phyloP scores from a whole-genome alignment of 2,888 invertebrate species.

The Lasioglossum marginatum region DNA sequence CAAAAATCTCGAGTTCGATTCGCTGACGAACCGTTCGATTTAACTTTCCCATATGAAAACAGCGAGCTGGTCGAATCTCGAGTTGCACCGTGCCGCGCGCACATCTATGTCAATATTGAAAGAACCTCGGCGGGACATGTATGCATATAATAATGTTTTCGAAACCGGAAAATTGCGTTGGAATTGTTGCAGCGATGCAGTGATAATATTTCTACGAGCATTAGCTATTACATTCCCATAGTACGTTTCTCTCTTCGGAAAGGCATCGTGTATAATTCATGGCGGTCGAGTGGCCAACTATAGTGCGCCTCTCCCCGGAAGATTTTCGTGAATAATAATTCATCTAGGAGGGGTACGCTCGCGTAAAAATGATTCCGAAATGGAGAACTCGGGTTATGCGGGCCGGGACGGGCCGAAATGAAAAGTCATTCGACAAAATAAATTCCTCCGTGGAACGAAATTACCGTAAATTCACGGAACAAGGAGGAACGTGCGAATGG shows the following conservation, averaged over 20 bases:
- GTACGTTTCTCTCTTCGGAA: neutral
- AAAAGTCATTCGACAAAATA: conserved; percentile 32
- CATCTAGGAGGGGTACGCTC: neutral
- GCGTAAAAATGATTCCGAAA: conserved; percentile 6
- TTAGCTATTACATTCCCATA: neutral
- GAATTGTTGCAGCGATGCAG: neutral
- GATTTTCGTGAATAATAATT: neutral
- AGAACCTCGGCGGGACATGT: neutral
- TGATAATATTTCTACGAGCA: neutral
- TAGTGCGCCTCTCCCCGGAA: neutral
- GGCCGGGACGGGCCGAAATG: neutral
- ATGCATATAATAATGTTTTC: neutral
- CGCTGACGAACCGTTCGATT: neutral
- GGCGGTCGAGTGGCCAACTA: neutral
- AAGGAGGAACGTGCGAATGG: conserved; percentile 54
- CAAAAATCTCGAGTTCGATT: neutral
- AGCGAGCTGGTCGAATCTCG: neutral
- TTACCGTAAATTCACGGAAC: conserved; percentile 56
- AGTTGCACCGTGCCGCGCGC: neutral
- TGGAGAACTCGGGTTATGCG: neutral
- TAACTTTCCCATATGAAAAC: neutral
- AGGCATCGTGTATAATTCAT: neutral
- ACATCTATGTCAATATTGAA: neutral
- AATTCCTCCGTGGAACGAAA: conserved; percentile 33
- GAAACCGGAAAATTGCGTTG: neutral